phyloP scores from a whole-genome alignment of 2,797 vertebrate genomes.

The Arctocebus calabarensis region DNA sequence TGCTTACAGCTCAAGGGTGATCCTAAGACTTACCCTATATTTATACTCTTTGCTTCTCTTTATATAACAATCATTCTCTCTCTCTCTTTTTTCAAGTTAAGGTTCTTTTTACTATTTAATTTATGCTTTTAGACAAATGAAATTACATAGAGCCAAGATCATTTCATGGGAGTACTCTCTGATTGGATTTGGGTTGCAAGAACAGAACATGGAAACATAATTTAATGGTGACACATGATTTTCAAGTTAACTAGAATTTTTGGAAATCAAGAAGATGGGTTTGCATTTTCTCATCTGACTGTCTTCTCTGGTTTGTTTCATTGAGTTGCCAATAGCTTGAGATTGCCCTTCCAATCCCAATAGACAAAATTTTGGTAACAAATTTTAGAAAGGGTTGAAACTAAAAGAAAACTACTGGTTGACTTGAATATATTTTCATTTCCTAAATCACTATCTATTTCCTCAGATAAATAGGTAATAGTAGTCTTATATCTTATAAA shows the following conservation, averaged over 20 bases:
- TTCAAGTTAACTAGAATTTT: constrained; percentile 46
- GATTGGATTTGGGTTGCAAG: constrained; percentile 38
- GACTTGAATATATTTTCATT: constrained; percentile 69
- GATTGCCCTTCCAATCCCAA: not conserved
- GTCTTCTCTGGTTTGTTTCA: constrained; percentile 48
- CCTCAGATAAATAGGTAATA: constrained; percentile 69
- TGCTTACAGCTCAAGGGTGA: not conserved
- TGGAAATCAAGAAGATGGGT: constrained; percentile 14
- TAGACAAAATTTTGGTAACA: constrained; percentile 44
- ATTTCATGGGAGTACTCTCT: constrained; percentile 54
- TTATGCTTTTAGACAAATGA: constrained; percentile 44
- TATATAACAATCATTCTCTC: not conserved
- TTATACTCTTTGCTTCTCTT: constrained; percentile 40
- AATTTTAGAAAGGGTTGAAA: constrained; percentile 57
- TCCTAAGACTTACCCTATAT: not conserved
- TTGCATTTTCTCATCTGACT: constrained; percentile 27
- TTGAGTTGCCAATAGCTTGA: constrained; percentile 55
- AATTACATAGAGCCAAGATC: constrained; percentile 12
- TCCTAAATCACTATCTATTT: constrained; percentile 80
- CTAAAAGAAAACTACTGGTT: constrained; percentile 83
- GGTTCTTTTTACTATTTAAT: constrained; percentile 39
- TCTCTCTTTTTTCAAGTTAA: constrained; percentile 43
- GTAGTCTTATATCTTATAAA: constrained; percentile 73
- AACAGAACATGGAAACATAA: constrained; percentile 43
- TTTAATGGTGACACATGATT: constrained; percentile 42